A percentile compares a stretch with the other conserved stretches of the same genome.
These are phyloP conservation scores for honey bee (Apis mellifera) DNA, from an alignment of 1,140 invertebrate genomes.

Conservation along the genomic window Amel_HAv3.1 CM009939.2:4006001-4006500, in stretches of 20 bases:
- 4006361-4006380: neutral
- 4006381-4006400: neutral
- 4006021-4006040: no score
- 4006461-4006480: constrained; percentile 21
- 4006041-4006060: no score
- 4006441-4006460: constrained; percentile 27
- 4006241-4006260: neutral
- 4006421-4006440: neutral
- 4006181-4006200: neutral
- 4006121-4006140: no score
- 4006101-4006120: no score
- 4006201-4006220: neutral
- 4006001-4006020: no score
- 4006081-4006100: no score
- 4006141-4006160: neutral
- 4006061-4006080: no score
- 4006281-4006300: neutral
- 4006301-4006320: neutral
- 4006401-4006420: constrained; percentile 19
- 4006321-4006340: constrained; percentile 20
- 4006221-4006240: neutral
- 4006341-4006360: neutral
- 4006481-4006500: constrained; percentile 29
- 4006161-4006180: neutral
- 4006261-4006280: neutral